These are phyloP conservation scores for Euwallacea similis DNA, from an alignment of 1,140 invertebrate species.

Conservation along the genomic window DNA sequence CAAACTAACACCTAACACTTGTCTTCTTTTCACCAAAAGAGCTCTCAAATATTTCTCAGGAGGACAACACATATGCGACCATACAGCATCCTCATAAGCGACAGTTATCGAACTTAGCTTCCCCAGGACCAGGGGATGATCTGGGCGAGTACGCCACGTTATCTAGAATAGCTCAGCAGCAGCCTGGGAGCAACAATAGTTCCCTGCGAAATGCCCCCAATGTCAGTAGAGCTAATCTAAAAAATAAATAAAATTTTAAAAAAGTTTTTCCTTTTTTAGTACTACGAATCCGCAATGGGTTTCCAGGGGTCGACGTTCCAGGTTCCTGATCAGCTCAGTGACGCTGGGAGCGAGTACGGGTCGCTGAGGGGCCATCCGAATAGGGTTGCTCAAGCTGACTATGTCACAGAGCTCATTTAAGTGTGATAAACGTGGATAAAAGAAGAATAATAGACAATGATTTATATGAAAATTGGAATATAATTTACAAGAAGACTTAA, in stretches of 20 bases:
- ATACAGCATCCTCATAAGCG: slow-evolving; percentile 71
- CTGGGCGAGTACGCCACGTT: slow-evolving; percentile 75
- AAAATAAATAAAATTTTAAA: not conserved
- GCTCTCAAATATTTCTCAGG: slow-evolving; percentile 45
- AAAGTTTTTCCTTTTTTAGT: slow-evolving; percentile 51
- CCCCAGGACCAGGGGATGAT: slow-evolving; percentile 54
- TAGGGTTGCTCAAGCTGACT: slow-evolving; percentile 68
- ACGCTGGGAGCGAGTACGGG: slow-evolving; percentile 40
- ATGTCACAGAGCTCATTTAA: slow-evolving; percentile 67
- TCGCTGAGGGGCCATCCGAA: slow-evolving; percentile 40
- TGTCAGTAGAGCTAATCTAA: slow-evolving; percentile 41
- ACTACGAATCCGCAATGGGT: slow-evolving; percentile 66
- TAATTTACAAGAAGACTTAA: not conserved
- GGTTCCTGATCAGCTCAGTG: slow-evolving; percentile 56
- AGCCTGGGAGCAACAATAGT: slow-evolving; percentile 51
- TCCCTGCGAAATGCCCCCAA: slow-evolving; percentile 51
- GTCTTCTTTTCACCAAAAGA: slow-evolving; percentile 26
- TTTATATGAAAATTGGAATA: not conserved
- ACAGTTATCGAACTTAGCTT: slow-evolving; percentile 53
- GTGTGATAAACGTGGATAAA: not conserved
- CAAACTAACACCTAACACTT: slow-evolving; percentile 19
- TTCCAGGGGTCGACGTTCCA: slow-evolving; percentile 75
- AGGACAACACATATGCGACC: slow-evolving; percentile 84
- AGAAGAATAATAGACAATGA: not conserved
- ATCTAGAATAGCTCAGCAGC: slow-evolving; percentile 56